A percentile compares a stretch with the other conserved stretches of the same genome.
Evolutionary conservation across 2,797 vertebrate species (phyloP).

Genomic region (Remorina albescens): DNA sequence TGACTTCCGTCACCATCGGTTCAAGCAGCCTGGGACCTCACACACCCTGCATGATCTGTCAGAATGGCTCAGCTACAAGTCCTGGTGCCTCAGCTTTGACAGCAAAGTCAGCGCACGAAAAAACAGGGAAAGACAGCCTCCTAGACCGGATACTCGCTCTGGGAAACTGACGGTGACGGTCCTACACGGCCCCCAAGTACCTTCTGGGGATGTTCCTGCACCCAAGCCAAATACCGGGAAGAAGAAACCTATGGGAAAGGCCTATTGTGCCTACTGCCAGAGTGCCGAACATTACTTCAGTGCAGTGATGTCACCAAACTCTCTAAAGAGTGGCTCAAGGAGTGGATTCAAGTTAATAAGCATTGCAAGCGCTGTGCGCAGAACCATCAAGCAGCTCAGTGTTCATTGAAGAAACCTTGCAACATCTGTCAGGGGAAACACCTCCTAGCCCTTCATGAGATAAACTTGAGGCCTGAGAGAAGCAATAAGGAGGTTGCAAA

Average conservation of each 20-base stretch:
- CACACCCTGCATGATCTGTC: conserved; percentile 7
- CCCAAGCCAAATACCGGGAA: no score
- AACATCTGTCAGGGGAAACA: not conserved
- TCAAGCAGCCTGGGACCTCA: not conserved
- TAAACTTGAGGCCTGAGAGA: not conserved
- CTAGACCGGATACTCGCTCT: no score
- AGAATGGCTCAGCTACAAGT: conserved; percentile 4
- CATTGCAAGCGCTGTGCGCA: not conserved
- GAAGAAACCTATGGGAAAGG: no score
- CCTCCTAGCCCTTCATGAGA: not conserved
- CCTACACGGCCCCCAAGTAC: no score
- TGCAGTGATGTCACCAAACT: not conserved
- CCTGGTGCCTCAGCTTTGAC: conserved; percentile 6
- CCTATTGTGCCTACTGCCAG: not conserved
- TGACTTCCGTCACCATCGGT: not conserved
- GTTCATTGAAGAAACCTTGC: not conserved
- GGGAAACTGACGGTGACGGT: no score
- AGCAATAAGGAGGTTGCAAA: not conserved
- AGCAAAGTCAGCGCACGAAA: not conserved
- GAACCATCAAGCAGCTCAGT: not conserved
- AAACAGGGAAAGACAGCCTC: no score
- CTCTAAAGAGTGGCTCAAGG: not conserved
- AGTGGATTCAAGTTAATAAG: not conserved
- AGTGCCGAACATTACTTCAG: not conserved
- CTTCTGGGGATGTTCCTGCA: no score